Conservation (phyloP, 2,113 vertebrate species). For the Rhagologus leucostigma region DNA sequence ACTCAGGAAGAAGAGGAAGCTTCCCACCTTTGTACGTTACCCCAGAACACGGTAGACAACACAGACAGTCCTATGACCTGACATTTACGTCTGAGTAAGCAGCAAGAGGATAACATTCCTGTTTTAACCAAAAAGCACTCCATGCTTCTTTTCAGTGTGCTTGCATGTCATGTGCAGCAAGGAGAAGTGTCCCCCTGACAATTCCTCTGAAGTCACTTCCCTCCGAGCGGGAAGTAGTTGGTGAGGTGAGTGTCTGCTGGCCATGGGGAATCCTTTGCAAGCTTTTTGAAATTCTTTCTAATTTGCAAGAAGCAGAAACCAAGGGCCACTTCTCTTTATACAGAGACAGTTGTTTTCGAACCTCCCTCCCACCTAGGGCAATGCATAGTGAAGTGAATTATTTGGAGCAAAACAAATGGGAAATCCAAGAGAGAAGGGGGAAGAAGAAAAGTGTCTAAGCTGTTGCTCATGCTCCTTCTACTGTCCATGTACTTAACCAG, state of each 20-base stretch:
- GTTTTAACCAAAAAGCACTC: neutral
- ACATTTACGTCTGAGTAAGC: neutral
- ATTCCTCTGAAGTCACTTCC: slow-evolving; percentile 41
- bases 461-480: neutral
- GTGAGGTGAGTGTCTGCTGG: neutral
- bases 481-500: neutral
- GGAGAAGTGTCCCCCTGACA: neutral
- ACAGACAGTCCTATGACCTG: neutral
- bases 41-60: neutral
- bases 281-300: neutral
- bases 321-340: neutral
- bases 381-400: neutral
- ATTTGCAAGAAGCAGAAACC: neutral
- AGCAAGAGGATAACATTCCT: neutral
- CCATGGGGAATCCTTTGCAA: neutral
- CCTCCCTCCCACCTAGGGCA: rapidly evolving
- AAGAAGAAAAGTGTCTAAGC: neutral
- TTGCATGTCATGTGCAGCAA: neutral
- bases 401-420: neutral
- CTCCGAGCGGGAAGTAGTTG: neutral
- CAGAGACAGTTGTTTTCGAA: neutral
- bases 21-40: slow-evolving; percentile 52
- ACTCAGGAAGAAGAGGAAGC: slow-evolving; percentile 31
- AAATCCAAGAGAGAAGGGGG: neutral
- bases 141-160: slow-evolving; percentile 41